These are phyloP conservation scores for Heteromyza rotundicornis DNA, from an alignment of 2,888 invertebrate genomes.

Conservation along the genomic window DNA sequence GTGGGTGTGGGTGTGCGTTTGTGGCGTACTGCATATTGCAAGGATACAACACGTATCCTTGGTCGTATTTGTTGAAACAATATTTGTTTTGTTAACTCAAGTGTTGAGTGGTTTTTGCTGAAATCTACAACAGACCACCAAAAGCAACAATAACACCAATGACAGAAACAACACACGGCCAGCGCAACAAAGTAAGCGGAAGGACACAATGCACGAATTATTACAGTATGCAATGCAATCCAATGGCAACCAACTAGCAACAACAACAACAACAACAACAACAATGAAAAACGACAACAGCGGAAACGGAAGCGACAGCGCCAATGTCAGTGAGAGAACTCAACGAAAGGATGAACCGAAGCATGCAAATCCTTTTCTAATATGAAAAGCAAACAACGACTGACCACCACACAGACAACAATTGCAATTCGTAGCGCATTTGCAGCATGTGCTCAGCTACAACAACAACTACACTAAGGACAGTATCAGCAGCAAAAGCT, in stretches of 20 bases:
- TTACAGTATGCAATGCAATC: conserved; percentile 11
- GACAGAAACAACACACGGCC: conserved; percentile 5
- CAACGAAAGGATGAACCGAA: conserved; percentile 26
- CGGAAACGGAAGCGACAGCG: conserved; percentile 6
- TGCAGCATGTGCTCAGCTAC: no score
- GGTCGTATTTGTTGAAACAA: conserved; percentile 29
- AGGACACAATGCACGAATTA: conserved; percentile 23
- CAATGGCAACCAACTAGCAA: neutral
- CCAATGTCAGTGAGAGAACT: conserved; percentile 9
- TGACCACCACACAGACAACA: neutral
- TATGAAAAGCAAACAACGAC: conserved; percentile 26
- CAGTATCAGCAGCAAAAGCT: neutral
- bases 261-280: conserved; percentile 7
- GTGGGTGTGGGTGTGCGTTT: neutral
- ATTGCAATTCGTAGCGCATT: no score
- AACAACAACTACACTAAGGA: neutral
- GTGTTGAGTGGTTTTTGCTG: conserved; percentile 33
- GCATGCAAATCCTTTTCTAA: conserved; percentile 39
- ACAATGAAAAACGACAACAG: conserved; percentile 1
- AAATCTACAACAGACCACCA: no score
- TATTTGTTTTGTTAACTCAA: conserved; percentile 38
- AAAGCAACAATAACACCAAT: conserved; percentile 4
- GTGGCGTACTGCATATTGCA: neutral
- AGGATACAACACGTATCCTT: conserved; percentile 11
- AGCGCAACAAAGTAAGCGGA: conserved; percentile 1